Conservation (phyloP, 2,888 invertebrate species). For the Platerodrilus igneus region DNA sequence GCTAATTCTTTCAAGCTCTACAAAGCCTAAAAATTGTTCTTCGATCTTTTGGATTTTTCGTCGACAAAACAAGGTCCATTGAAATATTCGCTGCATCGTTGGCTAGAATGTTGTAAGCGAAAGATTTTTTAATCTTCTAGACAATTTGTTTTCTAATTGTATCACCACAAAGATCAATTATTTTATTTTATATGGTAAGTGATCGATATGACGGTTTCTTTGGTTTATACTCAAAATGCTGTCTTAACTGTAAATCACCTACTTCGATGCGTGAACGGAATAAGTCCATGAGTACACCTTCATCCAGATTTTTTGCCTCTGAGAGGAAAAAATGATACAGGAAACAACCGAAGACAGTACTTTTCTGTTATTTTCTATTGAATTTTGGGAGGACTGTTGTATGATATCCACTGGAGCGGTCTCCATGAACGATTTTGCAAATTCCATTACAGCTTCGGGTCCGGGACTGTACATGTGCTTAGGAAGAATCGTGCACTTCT, state of each 20-base stretch:
- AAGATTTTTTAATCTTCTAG: slow-evolving; percentile 26
- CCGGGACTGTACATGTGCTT: slow-evolving; percentile 27
- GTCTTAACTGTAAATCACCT: slow-evolving; percentile 22
- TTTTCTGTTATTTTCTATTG: slow-evolving; percentile 25
- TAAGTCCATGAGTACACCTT: slow-evolving; percentile 25
- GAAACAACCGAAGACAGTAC: slow-evolving; percentile 28
- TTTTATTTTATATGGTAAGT: slow-evolving; percentile 39
- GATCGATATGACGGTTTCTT: slow-evolving; percentile 35
- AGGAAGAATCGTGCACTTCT: slow-evolving; percentile 30
- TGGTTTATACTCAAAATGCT: slow-evolving; percentile 19
- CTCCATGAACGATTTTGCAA: slow-evolving; percentile 32
- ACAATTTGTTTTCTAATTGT: slow-evolving; percentile 32
- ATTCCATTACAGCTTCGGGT: slow-evolving; percentile 29
- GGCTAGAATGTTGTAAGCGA: slow-evolving; percentile 21
- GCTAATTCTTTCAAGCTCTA: no score
- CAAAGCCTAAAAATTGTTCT: slow-evolving; percentile 23
- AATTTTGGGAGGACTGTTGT: slow-evolving; percentile 23
- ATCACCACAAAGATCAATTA: slow-evolving; percentile 32
- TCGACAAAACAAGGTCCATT: no score
- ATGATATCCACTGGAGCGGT: slow-evolving; percentile 26
- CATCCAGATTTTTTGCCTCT: slow-evolving; percentile 27
- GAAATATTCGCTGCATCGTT: no score
- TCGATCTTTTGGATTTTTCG: no score
- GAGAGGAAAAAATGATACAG: slow-evolving; percentile 29
- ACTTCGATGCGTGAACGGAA: slow-evolving; percentile 26